These are phyloP conservation scores for Collichthys lucidus DNA, from an alignment of 2,113 vertebrate genomes.

Conservation along the genomic window DNA sequence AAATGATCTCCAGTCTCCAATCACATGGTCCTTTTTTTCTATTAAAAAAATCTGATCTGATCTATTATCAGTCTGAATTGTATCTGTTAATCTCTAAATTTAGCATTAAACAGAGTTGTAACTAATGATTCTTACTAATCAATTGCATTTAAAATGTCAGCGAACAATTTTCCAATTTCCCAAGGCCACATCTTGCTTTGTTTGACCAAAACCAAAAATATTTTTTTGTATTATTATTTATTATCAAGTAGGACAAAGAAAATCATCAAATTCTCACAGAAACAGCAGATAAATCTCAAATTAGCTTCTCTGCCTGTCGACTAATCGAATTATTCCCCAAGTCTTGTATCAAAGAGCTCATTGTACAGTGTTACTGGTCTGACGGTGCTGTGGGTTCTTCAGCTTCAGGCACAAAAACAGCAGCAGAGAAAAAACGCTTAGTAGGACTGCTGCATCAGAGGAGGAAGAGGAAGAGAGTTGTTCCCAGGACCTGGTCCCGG, in stretches of 20 bases:
- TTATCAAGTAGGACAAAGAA: not conserved
- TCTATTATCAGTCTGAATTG: too few species aligned
- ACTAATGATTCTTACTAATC: not conserved
- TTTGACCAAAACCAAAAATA: not conserved
- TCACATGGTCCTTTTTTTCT: too few species aligned
- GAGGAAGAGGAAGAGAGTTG: conserved; percentile 61
- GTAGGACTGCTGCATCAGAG: conserved; percentile 51
- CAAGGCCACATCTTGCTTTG: not conserved
- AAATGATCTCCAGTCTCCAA: too few species aligned
- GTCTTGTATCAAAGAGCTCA: not conserved
- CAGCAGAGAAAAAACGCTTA: not conserved
- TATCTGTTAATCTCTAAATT: too few species aligned
- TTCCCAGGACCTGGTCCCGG: conserved; percentile 43
- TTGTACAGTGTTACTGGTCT: too few species aligned
- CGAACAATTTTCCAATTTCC: not conserved
- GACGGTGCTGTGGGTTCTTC: not conserved
- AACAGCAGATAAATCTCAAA: not conserved
- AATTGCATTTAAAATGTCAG: not conserved
- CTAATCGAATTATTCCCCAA: not conserved
- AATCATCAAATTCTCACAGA: not conserved
- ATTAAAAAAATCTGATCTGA: too few species aligned
- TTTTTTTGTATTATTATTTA: too few species aligned
- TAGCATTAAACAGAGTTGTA: not conserved
- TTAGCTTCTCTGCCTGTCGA: not conserved
- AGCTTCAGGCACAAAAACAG: not conserved